Evolutionary conservation across 2,113 vertebrate genomes (phyloP), one percentile per base, ranked within the genome.

Genomic region (Engraulis encrasicolus): DNA sequence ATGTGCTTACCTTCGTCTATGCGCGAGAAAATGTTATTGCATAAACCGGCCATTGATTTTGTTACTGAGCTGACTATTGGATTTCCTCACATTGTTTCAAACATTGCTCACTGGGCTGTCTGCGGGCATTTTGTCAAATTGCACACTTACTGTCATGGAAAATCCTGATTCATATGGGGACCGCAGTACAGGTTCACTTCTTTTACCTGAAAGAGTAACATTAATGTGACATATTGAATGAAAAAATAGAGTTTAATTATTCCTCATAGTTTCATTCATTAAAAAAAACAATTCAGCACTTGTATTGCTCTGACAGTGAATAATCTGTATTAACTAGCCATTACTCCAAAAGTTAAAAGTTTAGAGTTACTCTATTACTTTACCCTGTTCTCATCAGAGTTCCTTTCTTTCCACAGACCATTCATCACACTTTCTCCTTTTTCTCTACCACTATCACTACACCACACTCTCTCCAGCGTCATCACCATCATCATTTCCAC

Each of bases 111-210:
- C 11, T 74, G 31, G 66, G 66, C 31, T 74, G 23, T 74, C 66
- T 74, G 14, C 6, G 31, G 12, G 27, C 31, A 74, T 74, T n/a
- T 34, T 74, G 31, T 74, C 66, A 74, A 34, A 74, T 11, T 36
- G 12, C 58, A 92, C 93, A 92, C 93, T 95, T 87, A 94, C 94
- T 38, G 89, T 88, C 94, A 95, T 91, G 85, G 92, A 90, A 91
- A 94, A 93, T 80, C 82, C 93, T 0, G 93, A 91, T 83, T 94
- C 93, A 50, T 94, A 95, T 36, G 94, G 94, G 0, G 94, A 95
- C 49, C 85, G 82, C 86, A 94, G 82, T 0, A 82, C 50, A 0
- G 82, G 79, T 17, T 90, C 87, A 0, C 50, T 0, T 82, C 90
- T 87, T 81, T 85, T 85, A 84, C 92, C 94, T 95, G 89, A 6